Conservation (phyloP, 1,140 invertebrate species). For the Littorina saxatilis region DNA sequence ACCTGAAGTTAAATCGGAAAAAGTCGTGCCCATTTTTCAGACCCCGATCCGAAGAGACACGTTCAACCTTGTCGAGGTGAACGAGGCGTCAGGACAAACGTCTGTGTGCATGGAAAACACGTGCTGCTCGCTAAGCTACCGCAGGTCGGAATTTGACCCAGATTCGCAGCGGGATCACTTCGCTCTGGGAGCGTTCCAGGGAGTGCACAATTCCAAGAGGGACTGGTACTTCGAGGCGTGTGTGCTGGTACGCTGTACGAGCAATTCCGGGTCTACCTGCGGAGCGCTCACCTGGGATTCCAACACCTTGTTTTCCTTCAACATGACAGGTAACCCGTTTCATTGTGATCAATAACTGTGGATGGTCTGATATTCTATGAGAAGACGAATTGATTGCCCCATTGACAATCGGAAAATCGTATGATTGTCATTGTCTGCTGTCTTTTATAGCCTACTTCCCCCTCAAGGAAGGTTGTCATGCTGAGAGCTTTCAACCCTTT, state of each 20-base stretch:
- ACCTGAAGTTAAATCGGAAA: too few species aligned
- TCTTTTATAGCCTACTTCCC: too few species aligned
- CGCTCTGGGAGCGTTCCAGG: conserved; percentile 58
- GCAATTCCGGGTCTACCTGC: conserved; percentile 21
- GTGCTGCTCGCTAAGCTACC: conserved; percentile 54
- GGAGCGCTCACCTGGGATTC: conserved; percentile 19
- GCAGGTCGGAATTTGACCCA: too few species aligned
- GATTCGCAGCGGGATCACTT: conserved; percentile 36
- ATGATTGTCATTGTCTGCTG: too few species aligned
- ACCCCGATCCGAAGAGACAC: not conserved
- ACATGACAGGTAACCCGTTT: not conserved
- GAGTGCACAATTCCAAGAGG: conserved; percentile 44
- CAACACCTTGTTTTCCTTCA: not conserved
- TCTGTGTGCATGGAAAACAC: conserved; percentile 47
- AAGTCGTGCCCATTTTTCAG: not conserved
- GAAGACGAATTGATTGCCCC: too few species aligned
- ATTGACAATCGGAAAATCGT: too few species aligned
- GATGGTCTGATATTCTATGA: too few species aligned
- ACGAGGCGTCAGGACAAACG: not conserved
- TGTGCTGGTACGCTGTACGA: conserved; percentile 51
- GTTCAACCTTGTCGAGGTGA: not conserved
- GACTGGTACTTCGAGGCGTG: conserved; percentile 57
- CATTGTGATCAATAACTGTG: too few species aligned
- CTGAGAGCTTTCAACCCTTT: too few species aligned
- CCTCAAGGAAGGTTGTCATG: too few species aligned